These are phyloP conservation scores for Amphibalanus amphitrite DNA, from an alignment of 1,140 invertebrate genomes.

Conservation along the genomic window DNA sequence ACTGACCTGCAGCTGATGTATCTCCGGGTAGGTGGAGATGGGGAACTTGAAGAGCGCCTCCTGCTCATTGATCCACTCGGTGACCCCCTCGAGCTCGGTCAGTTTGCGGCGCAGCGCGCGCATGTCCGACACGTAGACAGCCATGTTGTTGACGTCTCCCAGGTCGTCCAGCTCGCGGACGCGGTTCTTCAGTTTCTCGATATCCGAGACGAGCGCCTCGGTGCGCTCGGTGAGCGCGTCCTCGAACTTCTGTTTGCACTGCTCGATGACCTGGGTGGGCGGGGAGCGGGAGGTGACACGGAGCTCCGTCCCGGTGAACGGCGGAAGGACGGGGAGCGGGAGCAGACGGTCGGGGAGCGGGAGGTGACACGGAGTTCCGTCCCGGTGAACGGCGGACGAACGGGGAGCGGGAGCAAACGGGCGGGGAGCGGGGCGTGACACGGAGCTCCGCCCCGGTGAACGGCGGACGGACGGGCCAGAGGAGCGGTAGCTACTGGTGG, in stretches of 20 bases:
- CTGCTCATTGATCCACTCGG: conserved; percentile 74
- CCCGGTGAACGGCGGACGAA: conserved; percentile 3
- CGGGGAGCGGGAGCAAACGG: background rate
- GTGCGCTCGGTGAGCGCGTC: conserved; percentile 48
- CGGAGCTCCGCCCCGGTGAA: background rate
- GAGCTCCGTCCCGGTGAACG: background rate
- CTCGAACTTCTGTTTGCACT: conserved; percentile 60
- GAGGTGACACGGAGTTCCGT: background rate
- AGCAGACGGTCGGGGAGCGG: conserved; percentile 7
- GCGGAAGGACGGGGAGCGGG: background rate
- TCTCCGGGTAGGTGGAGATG: conserved; percentile 46
- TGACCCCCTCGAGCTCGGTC: conserved; percentile 47
- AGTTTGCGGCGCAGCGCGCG: conserved; percentile 52
- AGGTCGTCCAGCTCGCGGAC: conserved; percentile 33
- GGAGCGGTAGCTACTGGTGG: background rate
- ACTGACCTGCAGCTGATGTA: conserved; percentile 38
- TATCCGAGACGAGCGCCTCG: conserved; percentile 44
- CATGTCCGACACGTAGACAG: conserved; percentile 39
- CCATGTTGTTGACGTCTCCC: conserved; percentile 31
- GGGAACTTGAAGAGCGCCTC: conserved; percentile 68
- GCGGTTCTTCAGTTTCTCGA: conserved; percentile 49
- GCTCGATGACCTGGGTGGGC: conserved; percentile 42
- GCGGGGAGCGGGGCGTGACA: conserved; percentile 3
- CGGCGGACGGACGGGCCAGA: background rate
- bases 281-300: conserved; percentile 7